These are phyloP conservation scores for Ectropis grisescens DNA, from an alignment of 1,140 invertebrate species.

Conservation along the genomic window DNA sequence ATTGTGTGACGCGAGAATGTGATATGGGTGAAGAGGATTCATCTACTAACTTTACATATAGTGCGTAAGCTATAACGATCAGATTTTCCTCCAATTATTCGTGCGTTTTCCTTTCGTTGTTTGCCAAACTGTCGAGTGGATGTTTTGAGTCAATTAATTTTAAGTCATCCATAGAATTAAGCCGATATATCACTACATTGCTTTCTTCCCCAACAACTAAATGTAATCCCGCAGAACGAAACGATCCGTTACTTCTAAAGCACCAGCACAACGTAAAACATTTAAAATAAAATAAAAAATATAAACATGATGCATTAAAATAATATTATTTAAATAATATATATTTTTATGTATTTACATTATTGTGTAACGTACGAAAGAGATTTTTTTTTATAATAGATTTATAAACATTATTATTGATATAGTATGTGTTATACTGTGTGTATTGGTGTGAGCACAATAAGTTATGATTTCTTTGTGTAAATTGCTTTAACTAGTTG, in stretches of 20 bases:
- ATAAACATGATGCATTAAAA: no score
- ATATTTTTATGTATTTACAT: slow-evolving; percentile 30
- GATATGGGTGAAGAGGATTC: slow-evolving; percentile 12
- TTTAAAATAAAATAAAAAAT: slow-evolving; percentile 25
- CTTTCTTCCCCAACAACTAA: slow-evolving; percentile 51
- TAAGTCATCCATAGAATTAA: slow-evolving; percentile 62
- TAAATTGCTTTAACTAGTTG: slow-evolving; percentile 36
- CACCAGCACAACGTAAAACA: slow-evolving; percentile 56
- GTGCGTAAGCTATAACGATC: slow-evolving; percentile 30
- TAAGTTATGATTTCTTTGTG: slow-evolving; percentile 27
- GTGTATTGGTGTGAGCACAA: slow-evolving; percentile 52
- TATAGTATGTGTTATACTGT: slow-evolving; percentile 37
- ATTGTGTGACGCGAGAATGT: slow-evolving; percentile 35
- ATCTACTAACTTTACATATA: slow-evolving; percentile 42
- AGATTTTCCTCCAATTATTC: slow-evolving; percentile 11
- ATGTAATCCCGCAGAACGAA: slow-evolving; percentile 26
- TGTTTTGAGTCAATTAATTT: slow-evolving; percentile 64
- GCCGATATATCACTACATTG: slow-evolving; percentile 34
- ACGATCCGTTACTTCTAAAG: slow-evolving; percentile 32
- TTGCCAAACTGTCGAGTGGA: slow-evolving; percentile 27
- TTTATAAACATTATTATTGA: slow-evolving; percentile 16
- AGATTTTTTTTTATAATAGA: slow-evolving; percentile 40
- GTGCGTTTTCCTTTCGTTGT: neutral
- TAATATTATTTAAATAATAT: slow-evolving; percentile 17
- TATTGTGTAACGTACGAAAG: slow-evolving; percentile 30